Evolutionary conservation across 2,797 vertebrate genomes (phyloP), one percentile per base, ranked within the genome.

Genomic region (Harpagifer antarcticus): DNA sequence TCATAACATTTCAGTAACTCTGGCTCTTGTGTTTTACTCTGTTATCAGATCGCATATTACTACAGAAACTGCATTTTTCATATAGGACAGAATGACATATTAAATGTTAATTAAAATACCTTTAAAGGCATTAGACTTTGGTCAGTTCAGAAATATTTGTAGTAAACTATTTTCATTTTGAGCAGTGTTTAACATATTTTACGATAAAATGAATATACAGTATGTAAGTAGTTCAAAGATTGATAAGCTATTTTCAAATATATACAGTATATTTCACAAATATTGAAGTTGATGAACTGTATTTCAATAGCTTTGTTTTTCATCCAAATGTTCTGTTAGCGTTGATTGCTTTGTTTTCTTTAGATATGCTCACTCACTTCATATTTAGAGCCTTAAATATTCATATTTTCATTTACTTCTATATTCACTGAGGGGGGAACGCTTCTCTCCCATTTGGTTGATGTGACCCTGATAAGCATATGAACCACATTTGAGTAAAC

Each of bases 1-100:
- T 81, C 83, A 77, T 76, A 65, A 42, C 47, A 87, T 89, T 86
- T 90, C 63, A 77, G 70, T 75, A 78, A 56, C 68, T 68, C 9
- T 75, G 81, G 27, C 65, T 88, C 63, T 55, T 84, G 60, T 90
- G 45, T 89, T 71, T 75, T 59, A 74, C 40, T 81, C 5, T 5
- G 5, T 13, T 44, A 9, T 19, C 53, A 10, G 17, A 20, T 60
- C 5, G 40, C n/a, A 19, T 17, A 16, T 23, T 40, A 49, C 17
- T 8, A 2, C 52, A 17, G 64, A 5, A 17, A 9, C 48, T 17
- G 12, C 16, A 14, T 17, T 58, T 43, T 59, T 44, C 57, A 23
- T 15, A 20, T 23, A 37, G 33, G 33, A 37, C 6, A 37, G 33
- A 37, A 37, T 2, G 8, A 37, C 33, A 37, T 37, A 37, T 37